These are phyloP conservation scores for Apteryx owenii DNA, from an alignment of 2,113 vertebrate genomes.

Conservation along the genomic window DNA sequence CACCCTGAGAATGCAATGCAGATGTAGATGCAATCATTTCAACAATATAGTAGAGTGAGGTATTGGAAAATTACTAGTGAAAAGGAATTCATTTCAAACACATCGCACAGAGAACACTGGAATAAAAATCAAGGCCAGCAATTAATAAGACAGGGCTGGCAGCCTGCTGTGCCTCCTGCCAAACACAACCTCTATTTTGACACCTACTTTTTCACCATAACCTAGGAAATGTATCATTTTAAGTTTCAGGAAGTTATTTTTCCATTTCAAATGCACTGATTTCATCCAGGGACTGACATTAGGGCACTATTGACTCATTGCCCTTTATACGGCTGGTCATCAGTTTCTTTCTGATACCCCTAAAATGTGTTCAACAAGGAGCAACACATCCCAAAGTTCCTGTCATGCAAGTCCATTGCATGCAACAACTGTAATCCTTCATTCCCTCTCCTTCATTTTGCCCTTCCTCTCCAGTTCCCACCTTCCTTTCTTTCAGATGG, in stretches of 20 bases:
- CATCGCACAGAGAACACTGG: neutral
- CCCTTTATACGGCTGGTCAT: neutral
- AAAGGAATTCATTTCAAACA: neutral
- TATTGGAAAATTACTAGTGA: neutral
- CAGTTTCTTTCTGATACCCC: neutral
- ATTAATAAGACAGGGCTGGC: neutral
- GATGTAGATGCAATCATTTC: neutral
- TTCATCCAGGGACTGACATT: neutral
- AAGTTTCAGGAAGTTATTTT: neutral
- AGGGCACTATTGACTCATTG: neutral
- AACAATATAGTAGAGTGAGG: neutral
- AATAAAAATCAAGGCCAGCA: neutral
- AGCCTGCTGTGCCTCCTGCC: neutral
- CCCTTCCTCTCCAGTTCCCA: neutral
- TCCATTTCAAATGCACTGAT: neutral
- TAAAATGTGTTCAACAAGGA: neutral
- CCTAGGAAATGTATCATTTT: neutral
- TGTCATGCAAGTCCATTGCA: fast-evolving
- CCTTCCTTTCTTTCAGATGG: neutral
- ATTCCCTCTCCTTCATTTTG: neutral
- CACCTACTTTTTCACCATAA: neutral
- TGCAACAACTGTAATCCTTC: neutral
- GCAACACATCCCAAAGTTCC: neutral
- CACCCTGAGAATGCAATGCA: neutral
- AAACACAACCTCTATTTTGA: neutral